Conservation (phyloP, 2,888 invertebrate genomes). For the Anaspis maculata region DNA sequence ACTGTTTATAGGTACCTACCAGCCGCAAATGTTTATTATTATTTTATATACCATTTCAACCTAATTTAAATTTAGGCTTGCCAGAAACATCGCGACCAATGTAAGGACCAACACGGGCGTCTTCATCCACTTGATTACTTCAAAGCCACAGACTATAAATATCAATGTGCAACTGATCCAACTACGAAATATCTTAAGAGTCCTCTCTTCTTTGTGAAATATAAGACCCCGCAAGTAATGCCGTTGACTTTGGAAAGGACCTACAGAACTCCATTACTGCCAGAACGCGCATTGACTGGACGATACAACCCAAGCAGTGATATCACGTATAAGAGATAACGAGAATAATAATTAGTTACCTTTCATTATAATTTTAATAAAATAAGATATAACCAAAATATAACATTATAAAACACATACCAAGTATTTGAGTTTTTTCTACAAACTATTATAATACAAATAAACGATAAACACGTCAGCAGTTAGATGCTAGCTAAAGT, state of each 20-base stretch:
- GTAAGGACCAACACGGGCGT: constrained; percentile 49
- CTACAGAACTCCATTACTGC: constrained; percentile 46
- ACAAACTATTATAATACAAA: too few relatives aligned
- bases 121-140: constrained; percentile 54
- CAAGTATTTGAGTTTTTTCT: constrained; percentile 2
- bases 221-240: constrained; percentile 51
- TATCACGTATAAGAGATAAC: constrained; percentile 43
- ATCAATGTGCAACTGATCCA: constrained; percentile 51
- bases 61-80: too few relatives aligned
- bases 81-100: constrained; percentile 54
- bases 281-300: constrained; percentile 49
- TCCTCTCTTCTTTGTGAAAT: constrained; percentile 50
- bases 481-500: too few relatives aligned
- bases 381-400: constrained; percentile 1
- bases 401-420: constrained; percentile 1
- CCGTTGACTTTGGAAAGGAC: constrained; percentile 47
- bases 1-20: too few relatives aligned
- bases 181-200: constrained; percentile 49
- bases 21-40: too few relatives aligned
- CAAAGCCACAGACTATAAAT: constrained; percentile 43
- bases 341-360: too few relatives aligned
- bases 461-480: too few relatives aligned
- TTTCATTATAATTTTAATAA: constrained; percentile 4
- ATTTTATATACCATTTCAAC: too few relatives aligned
- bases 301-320: constrained; percentile 49